Evolutionary conservation across 2,113 vertebrate species (phyloP).

Genomic region (Stictonetta naevosa): DNA sequence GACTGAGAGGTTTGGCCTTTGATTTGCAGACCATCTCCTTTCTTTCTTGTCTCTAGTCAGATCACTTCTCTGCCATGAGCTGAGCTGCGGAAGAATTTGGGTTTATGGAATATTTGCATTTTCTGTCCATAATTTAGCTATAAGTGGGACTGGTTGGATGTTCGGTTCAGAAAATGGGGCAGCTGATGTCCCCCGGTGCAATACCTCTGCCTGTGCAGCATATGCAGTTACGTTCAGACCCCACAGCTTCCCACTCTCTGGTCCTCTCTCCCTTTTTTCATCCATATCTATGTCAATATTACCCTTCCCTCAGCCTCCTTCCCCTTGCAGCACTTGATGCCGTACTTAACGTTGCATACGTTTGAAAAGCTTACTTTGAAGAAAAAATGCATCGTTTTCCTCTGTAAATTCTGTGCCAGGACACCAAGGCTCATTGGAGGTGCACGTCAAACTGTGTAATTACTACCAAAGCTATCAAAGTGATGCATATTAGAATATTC

Average conservation of each 20-base stretch:
- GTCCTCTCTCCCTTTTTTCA: not conserved
- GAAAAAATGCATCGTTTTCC: not conserved
- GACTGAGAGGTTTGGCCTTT: not conserved
- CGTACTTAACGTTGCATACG: fast-evolving
- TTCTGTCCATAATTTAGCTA: not conserved
- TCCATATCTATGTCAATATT: fast-evolving
- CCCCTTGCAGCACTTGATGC: not conserved
- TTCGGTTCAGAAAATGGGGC: not conserved
- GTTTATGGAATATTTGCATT: not conserved
- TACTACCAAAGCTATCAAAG: not conserved
- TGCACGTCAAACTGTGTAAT: not conserved
- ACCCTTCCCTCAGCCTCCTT: not conserved
- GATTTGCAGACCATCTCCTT: not conserved
- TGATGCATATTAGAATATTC: not conserved
- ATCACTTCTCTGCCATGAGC: fast-evolving
- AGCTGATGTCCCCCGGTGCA: not conserved
- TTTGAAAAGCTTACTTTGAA: not conserved
- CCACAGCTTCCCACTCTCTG: fast-evolving
- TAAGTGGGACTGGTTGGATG: not conserved
- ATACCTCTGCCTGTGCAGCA: fast-evolving
- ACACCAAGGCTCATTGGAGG: not conserved
- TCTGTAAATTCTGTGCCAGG: not conserved
- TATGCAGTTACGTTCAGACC: fast-evolving
- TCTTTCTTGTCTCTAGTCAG: not conserved
- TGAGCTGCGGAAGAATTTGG: not conserved